These are phyloP conservation scores for Drosophila atripex DNA, from an alignment of 2,888 invertebrate genomes.

Conservation along the genomic window DNA sequence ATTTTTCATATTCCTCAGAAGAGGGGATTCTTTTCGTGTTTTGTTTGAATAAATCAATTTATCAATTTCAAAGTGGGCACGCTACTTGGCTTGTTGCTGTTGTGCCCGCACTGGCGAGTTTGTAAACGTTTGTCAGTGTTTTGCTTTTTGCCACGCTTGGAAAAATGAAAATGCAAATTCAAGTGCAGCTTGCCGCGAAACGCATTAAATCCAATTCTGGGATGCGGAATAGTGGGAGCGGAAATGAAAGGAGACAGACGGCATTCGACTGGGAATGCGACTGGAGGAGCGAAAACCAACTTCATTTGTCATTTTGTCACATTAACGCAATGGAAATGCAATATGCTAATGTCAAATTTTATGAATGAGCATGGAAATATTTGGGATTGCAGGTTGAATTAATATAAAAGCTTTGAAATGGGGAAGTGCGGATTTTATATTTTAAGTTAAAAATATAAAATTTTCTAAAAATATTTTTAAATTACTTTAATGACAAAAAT, in stretches of 20 bases:
- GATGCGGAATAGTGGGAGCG: conserved; percentile 11
- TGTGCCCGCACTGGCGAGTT: conserved; percentile 63
- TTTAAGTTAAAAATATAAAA: background rate
- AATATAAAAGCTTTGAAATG: conserved; percentile 51
- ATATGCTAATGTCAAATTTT: conserved; percentile 79
- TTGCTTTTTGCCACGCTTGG: conserved; percentile 62
- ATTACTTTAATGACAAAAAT: background rate
- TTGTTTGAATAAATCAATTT: conserved; percentile 73
- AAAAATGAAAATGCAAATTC: conserved; percentile 69
- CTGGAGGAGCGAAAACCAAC: conserved; percentile 39
- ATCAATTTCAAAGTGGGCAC: conserved; percentile 71
- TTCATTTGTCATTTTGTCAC: conserved; percentile 83
- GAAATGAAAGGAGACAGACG: conserved; percentile 26
- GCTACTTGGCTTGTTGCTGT: conserved; percentile 53
- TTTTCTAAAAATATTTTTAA: background rate
- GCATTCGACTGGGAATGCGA: conserved; percentile 30
- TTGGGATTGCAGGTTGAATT: conserved; percentile 53
- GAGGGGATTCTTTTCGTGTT: conserved; percentile 34
- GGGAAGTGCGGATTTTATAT: background rate
- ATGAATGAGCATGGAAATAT: conserved; percentile 72
- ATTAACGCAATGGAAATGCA: conserved; percentile 82
- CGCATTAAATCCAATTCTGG: conserved; percentile 62
- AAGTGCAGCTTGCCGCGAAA: conserved; percentile 53
- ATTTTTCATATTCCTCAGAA: conserved; percentile 63
- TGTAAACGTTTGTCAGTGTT: conserved; percentile 77